Percentiles rank a stretch among this genome's conserved stretches.
Conservation (phyloP, 2,797 vertebrate species). For the Pampus argenteus region DNA sequence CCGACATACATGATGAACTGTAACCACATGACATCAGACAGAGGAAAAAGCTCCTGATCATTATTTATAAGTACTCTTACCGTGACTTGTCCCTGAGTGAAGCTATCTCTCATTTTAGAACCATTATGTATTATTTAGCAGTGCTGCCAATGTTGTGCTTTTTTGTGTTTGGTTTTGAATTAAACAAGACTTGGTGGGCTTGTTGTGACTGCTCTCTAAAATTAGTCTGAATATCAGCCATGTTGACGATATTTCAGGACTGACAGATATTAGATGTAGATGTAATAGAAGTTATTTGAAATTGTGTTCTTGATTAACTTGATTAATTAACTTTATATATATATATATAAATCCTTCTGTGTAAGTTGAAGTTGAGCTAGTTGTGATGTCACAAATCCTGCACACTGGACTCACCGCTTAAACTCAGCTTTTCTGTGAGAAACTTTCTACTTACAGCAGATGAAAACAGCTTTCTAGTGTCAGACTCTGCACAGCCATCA, state of each 20-base stretch:
- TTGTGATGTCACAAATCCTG: too few relatives aligned
- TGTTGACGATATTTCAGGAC: constrained; percentile 6
- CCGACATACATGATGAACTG: constrained; percentile 17
- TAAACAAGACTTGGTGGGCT: constrained; percentile 39
- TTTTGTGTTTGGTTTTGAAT: constrained; percentile 57
- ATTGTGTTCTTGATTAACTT: background rate
- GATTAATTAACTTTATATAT: too few relatives aligned
- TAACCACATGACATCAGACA: constrained; percentile 32
- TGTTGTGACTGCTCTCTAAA: constrained; percentile 37
- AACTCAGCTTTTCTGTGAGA: too few relatives aligned
- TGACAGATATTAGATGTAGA: background rate
- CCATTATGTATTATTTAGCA: constrained; percentile 71
- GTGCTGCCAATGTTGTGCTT: constrained; percentile 50
- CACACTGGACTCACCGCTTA: too few relatives aligned
- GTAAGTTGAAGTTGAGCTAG: too few relatives aligned
- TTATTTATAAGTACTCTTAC: constrained; percentile 66
- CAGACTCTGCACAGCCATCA: too few relatives aligned
- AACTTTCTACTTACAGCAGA: too few relatives aligned
- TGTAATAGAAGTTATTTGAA: too few relatives aligned
- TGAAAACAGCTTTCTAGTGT: too few relatives aligned
- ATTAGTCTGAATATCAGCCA: constrained; percentile 12
- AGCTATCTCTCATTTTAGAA: constrained; percentile 65
- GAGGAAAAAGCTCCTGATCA: constrained; percentile 47
- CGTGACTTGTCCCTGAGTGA: constrained; percentile 52
- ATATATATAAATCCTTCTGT: too few relatives aligned